Percentiles rank a stretch among this genome's conserved stretches.
Conservation (phyloP, 2,113 vertebrate species). For the Platycercus adscitus region DNA sequence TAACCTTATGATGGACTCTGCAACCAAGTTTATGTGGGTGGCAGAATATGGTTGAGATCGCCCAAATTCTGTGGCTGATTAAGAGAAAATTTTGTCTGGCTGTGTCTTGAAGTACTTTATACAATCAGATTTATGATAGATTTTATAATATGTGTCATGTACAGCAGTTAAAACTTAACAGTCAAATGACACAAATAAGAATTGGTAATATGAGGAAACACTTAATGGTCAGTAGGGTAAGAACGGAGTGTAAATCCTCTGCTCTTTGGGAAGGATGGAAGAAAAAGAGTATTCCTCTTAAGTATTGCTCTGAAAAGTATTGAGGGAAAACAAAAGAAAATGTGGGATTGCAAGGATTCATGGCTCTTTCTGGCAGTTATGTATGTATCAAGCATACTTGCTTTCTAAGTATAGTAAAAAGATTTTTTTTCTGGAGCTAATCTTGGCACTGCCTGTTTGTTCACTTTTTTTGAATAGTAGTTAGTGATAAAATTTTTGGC, state of each 20-base stretch:
- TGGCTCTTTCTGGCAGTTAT: neutral
- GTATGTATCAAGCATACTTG: neutral
- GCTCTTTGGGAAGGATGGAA: neutral
- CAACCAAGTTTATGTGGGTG: neutral
- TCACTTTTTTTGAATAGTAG: neutral
- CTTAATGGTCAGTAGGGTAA: neutral
- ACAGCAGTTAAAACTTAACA: neutral
- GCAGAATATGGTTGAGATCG: neutral
- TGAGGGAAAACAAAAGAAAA: neutral
- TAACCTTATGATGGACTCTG: neutral
- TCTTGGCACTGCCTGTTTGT: neutral
- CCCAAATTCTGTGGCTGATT: neutral
- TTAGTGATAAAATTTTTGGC: neutral
- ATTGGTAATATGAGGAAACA: neutral
- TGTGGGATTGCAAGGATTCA: accelerated
- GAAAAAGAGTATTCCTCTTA: neutral
- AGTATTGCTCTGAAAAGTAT: neutral
- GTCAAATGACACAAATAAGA: neutral
- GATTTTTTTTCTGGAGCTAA: neutral
- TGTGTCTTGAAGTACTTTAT: neutral
- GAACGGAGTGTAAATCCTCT: neutral
- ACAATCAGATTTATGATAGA: neutral
- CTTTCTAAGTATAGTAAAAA: neutral
- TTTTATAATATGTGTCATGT: accelerated
- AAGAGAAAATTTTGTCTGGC: neutral